Evolutionary conservation across 2,888 invertebrate genomes (phyloP).

Genomic region (Mesorhabditis belari): DNA sequence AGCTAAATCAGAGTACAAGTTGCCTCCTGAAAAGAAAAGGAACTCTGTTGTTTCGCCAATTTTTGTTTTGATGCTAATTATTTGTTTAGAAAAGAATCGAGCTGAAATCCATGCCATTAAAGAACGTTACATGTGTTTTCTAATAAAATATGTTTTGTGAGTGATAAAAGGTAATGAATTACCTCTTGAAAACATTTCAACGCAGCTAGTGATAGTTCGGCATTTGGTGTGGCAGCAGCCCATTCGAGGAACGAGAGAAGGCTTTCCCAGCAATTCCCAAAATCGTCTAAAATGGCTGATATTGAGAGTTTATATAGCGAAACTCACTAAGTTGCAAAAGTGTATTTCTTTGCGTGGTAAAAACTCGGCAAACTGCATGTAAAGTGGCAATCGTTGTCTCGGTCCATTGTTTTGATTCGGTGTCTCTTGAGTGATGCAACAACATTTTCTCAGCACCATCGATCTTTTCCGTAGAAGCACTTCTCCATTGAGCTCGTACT

Average conservation of each 20-base stretch:
- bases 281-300: slow-evolving; percentile 72
- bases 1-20: too few species aligned
- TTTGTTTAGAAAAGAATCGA: too few species aligned
- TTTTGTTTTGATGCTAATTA: too few species aligned
- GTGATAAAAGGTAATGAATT: slow-evolving; percentile 2
- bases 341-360: slow-evolving; percentile 41
- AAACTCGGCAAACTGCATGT: slow-evolving; percentile 51
- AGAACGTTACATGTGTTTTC: too few species aligned
- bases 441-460: slow-evolving; percentile 64
- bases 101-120: too few species aligned
- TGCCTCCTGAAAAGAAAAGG: too few species aligned
- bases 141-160: too few species aligned
- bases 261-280: slow-evolving; percentile 84
- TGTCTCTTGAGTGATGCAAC: slow-evolving; percentile 95
- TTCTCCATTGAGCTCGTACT: slow-evolving; percentile 63
- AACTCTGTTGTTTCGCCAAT: too few species aligned
- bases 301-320: too few species aligned
- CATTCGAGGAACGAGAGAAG: slow-evolving; percentile 87
- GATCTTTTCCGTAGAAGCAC: slow-evolving; percentile 56
- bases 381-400: slow-evolving; percentile 53
- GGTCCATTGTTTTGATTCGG: slow-evolving; percentile 62
- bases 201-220: slow-evolving; percentile 84
- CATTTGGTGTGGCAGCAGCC: slow-evolving; percentile 77
- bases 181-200: slow-evolving; percentile 95
- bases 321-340: slow-evolving; percentile 25